These are phyloP conservation scores for Coptodon rendalli DNA, from an alignment of 2,113 vertebrate species.

Conservation along the genomic window DNA sequence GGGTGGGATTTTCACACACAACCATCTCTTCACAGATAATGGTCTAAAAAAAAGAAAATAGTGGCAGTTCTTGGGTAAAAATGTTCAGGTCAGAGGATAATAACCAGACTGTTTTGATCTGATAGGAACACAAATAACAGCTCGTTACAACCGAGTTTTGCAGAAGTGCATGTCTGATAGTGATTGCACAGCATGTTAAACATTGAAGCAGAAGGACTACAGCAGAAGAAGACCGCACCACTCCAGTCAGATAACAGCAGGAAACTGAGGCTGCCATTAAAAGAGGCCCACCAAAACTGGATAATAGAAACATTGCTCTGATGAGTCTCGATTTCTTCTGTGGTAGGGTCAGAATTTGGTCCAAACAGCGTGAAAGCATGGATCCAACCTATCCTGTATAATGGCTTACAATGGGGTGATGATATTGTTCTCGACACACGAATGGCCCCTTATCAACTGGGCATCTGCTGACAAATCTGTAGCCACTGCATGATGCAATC, in stretches of 20 bases:
- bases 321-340: not conserved
- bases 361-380: not conserved
- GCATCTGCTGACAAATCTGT: not conserved
- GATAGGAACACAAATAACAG: not conserved
- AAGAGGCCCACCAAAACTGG: not conserved
- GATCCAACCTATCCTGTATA: not conserved
- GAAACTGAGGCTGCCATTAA: not conserved
- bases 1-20: not conserved
- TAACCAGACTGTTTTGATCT: not conserved
- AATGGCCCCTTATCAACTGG: no score
- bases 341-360: fast-evolving
- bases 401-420: not conserved
- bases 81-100: not conserved
- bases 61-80: not conserved
- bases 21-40: not conserved
- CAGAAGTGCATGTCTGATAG: not conserved
- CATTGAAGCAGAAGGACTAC: not conserved
- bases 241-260: not conserved
- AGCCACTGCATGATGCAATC: not conserved
- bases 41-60: not conserved
- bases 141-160: not conserved
- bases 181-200: not conserved
- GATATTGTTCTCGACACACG: not conserved
- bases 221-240: not conserved
- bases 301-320: not conserved